These are phyloP conservation scores for Lacerta viridis DNA, from an alignment of 2,797 vertebrate genomes.

Conservation along the genomic window DNA sequence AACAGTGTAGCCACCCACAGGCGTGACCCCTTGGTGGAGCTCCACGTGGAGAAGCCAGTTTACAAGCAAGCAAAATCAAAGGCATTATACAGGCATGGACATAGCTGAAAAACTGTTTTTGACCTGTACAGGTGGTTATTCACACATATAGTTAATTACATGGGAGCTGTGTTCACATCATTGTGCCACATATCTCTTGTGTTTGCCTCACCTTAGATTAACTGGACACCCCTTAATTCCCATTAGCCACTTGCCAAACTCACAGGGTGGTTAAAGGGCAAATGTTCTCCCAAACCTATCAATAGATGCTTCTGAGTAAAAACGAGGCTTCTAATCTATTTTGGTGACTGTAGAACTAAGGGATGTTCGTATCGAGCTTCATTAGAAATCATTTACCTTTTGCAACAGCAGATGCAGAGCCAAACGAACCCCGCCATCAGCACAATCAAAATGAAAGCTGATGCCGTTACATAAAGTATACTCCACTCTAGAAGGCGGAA, in stretches of 20 bases:
- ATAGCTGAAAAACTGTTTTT: not conserved
- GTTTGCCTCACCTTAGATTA: not conserved
- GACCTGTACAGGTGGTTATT: not conserved
- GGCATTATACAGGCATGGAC: not conserved
- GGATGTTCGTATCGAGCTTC: no score
- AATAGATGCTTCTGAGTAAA: not conserved
- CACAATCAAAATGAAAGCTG: slow-evolving; percentile 81
- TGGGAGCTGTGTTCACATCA: not conserved
- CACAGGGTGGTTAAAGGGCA: not conserved
- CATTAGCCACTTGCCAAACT: not conserved
- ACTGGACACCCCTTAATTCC: not conserved
- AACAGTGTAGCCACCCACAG: not conserved
- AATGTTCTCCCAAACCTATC: not conserved
- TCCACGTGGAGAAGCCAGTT: not conserved
- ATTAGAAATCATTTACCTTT: slow-evolving; percentile 81
- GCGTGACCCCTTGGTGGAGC: no score
- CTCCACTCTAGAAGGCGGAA: slow-evolving; percentile 89
- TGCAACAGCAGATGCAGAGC: slow-evolving; percentile 90
- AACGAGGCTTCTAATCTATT: not conserved
- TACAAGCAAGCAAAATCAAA: not conserved
- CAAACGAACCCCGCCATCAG: slow-evolving; percentile 83
- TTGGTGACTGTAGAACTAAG: not conserved
- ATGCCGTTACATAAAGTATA: slow-evolving; percentile 86
- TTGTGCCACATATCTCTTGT: not conserved
- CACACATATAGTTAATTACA: not conserved